Evolutionary conservation across 1,140 invertebrate species (phyloP).

Genomic region (Panagrolaimus sp.): DNA sequence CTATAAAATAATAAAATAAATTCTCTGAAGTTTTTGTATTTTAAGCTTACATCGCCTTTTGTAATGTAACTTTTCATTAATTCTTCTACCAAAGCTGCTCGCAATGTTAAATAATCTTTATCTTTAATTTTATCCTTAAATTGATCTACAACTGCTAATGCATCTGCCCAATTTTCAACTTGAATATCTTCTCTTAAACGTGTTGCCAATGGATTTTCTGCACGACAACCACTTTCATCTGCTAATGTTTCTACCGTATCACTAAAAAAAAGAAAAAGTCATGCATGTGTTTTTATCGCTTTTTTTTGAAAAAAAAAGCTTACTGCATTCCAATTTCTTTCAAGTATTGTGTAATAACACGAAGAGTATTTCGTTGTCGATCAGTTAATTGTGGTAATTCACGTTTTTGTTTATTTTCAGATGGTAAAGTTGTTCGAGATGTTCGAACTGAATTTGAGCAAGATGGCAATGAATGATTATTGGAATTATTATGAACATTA

Average conservation of each 20-base stretch:
- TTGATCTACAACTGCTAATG: slow-evolving; percentile 37
- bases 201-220: slow-evolving; percentile 34
- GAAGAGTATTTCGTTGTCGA: slow-evolving; percentile 38
- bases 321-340: slow-evolving; percentile 33
- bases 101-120: slow-evolving; percentile 27
- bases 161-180: slow-evolving; percentile 23
- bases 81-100: slow-evolving; percentile 41
- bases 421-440: not conserved
- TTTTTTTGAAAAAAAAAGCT: slow-evolving; percentile 19
- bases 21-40: not conserved
- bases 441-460: not conserved
- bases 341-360: slow-evolving; percentile 46
- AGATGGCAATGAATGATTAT: not conserved
- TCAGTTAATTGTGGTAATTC: slow-evolving; percentile 24
- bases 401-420: not conserved
- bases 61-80: slow-evolving; percentile 31
- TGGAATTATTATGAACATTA: not conserved
- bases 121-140: slow-evolving; percentile 24
- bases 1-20: slow-evolving; percentile 13
- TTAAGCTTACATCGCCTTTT: slow-evolving; percentile 29
- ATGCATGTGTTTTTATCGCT: not conserved
- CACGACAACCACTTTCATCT: slow-evolving; percentile 44
- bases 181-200: slow-evolving; percentile 23
- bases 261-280: slow-evolving; percentile 22
- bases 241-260: slow-evolving; percentile 43